These are phyloP conservation scores for Gymnoscopelus microlampas DNA, from an alignment of 2,797 vertebrate genomes.

Conservation along the genomic window DNA sequence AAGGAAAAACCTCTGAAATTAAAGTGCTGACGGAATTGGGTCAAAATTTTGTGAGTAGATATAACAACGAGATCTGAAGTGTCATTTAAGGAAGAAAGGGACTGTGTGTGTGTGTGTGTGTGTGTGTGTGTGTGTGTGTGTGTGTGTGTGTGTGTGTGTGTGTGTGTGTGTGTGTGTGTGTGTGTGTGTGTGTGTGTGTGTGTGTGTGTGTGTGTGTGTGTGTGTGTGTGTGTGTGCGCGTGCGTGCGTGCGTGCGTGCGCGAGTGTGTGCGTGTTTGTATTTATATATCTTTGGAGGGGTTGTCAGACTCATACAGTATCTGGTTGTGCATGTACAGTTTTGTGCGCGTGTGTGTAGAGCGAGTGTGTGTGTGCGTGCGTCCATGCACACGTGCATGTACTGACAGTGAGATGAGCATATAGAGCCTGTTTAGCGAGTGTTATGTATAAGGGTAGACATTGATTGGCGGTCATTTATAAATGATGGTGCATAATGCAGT, in stretches of 20 bases:
- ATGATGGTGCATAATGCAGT: slow-evolving; percentile 80
- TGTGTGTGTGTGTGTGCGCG: slow-evolving; percentile 20
- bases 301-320: too few species aligned
- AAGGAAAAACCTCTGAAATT: too few species aligned
- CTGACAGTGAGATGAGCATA: neutral
- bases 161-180: too few species aligned
- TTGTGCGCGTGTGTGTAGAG: neutral
- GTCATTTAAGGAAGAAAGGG: neutral
- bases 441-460: slow-evolving; percentile 50
- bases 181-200: slow-evolving; percentile 11
- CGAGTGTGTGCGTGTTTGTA: slow-evolving; percentile 10
- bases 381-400: too few species aligned
- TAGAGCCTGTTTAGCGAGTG: slow-evolving; percentile 55
- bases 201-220: slow-evolving; percentile 11
- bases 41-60: too few species aligned
- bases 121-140: too few species aligned
- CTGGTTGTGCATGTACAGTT: neutral
- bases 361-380: too few species aligned
- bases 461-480: slow-evolving; percentile 78
- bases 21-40: too few species aligned
- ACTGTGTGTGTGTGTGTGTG: too few species aligned
- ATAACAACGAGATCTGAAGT: too few species aligned
- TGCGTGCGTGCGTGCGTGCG: slow-evolving; percentile 16
- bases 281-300: neutral
- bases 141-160: too few species aligned